Evolutionary conservation across 2,888 invertebrate genomes (phyloP).

Genomic region (Eristalis tenax): DNA sequence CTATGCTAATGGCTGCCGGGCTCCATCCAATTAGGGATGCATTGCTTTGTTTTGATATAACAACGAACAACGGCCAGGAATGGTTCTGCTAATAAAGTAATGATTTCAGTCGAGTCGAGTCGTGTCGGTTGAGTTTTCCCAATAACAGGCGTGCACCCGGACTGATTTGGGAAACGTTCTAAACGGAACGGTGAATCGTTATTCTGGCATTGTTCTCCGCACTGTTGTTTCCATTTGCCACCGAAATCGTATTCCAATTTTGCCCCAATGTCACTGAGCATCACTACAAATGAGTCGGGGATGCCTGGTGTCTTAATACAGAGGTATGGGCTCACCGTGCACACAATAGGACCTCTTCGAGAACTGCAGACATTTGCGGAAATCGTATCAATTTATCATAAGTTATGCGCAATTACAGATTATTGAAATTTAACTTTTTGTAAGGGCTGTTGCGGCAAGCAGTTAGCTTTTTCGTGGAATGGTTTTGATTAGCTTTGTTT

Average conservation of each 20-base stretch:
- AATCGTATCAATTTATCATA: not conserved
- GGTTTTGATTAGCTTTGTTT: too few species aligned
- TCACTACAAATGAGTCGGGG: not conserved
- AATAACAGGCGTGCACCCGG: not conserved
- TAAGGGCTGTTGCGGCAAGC: not conserved
- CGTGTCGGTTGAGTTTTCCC: not conserved
- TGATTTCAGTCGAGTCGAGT: constrained; percentile 4
- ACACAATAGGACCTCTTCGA: not conserved
- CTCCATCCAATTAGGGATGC: constrained; percentile 3
- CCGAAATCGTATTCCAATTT: not conserved
- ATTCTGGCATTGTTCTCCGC: not conserved
- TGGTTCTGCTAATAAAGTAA: constrained; percentile 9
- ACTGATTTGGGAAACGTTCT: not conserved
- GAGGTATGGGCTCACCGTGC: not conserved
- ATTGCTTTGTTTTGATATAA: constrained; percentile 13
- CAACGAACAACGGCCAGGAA: not conserved
- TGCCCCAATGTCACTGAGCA: not conserved
- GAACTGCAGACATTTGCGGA: not conserved
- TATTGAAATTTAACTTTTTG: not conserved
- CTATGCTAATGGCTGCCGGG: constrained; percentile 3
- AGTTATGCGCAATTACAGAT: not conserved
- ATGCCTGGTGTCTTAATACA: not conserved
- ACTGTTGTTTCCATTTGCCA: not conserved
- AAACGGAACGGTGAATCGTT: not conserved
- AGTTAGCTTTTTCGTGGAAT: too few species aligned